Evolutionary conservation across 2,113 vertebrate species (phyloP).

Genomic region (Narcine bancroftii): DNA sequence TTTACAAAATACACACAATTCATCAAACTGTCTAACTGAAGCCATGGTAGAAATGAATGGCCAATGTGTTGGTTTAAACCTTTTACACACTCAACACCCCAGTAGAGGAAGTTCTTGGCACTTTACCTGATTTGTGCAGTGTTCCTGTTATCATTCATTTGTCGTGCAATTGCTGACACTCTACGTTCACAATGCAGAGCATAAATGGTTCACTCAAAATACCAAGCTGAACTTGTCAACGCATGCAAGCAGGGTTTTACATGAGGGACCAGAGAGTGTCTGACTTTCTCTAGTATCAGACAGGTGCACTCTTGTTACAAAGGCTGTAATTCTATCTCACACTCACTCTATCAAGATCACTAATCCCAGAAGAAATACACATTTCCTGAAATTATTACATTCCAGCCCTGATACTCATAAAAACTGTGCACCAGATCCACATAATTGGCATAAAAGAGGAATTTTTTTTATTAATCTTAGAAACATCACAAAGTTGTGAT

Average conservation of each 20-base stretch:
- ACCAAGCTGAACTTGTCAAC: background rate
- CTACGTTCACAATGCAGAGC: background rate
- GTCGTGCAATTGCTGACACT: background rate
- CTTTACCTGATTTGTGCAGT: no score
- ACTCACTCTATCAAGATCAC: background rate
- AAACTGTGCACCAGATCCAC: no score
- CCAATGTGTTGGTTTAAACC: background rate
- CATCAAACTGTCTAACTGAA: background rate
- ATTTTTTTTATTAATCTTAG: background rate
- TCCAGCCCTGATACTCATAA: background rate
- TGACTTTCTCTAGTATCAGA: background rate
- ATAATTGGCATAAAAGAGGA: background rate
- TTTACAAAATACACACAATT: background rate
- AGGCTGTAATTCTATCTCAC: background rate
- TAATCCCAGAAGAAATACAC: background rate
- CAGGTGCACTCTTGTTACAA: background rate
- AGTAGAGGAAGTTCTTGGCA: background rate
- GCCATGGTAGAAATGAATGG: background rate
- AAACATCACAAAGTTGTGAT: background rate
- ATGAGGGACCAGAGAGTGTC: background rate
- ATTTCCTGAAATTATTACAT: background rate
- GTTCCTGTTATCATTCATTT: background rate
- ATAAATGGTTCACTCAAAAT: background rate
- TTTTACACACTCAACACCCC: background rate
- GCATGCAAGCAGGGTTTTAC: no score